Percentiles rank a stretch among this genome's conserved stretches.
These are phyloP conservation scores for Bombus sibiricus DNA, from an alignment of 1,140 invertebrate species.

Conservation along the genomic window DNA sequence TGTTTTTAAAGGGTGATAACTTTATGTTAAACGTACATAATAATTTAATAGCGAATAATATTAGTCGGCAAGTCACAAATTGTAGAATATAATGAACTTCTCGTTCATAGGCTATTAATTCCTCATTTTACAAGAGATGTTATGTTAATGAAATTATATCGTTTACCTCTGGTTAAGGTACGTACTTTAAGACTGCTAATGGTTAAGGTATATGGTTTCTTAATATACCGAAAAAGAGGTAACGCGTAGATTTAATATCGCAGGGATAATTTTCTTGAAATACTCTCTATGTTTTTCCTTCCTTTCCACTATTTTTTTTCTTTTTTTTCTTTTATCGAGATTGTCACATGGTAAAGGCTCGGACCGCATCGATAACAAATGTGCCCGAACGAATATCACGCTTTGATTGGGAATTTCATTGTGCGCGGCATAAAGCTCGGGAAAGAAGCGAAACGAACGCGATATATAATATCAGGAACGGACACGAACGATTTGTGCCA, in stretches of 20 bases:
- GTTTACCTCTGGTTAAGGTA: neutral
- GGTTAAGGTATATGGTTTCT: too few species aligned
- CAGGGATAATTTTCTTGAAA: neutral
- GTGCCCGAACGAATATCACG: neutral
- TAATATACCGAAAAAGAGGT: neutral
- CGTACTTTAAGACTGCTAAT: too few species aligned
- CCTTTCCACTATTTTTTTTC: too few species aligned
- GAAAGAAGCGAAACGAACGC: neutral
- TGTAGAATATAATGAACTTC: neutral
- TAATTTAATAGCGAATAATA: neutral
- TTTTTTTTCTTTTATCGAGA: neutral
- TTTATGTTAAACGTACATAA: neutral
- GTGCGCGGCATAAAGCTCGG: neutral
- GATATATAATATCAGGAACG: neutral
- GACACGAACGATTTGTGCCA: neutral
- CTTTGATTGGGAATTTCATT: constrained; percentile 25
- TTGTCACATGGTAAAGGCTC: neutral
- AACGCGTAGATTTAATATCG: neutral
- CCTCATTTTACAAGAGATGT: neutral
- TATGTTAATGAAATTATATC: neutral
- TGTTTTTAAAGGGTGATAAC: too few species aligned
- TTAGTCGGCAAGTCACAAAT: neutral
- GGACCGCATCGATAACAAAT: neutral
- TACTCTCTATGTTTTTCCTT: neutral
- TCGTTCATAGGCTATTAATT: too few species aligned